These are phyloP conservation scores for Colletes latitarsis DNA, from an alignment of 1,140 invertebrate species.

Conservation along the genomic window DNA sequence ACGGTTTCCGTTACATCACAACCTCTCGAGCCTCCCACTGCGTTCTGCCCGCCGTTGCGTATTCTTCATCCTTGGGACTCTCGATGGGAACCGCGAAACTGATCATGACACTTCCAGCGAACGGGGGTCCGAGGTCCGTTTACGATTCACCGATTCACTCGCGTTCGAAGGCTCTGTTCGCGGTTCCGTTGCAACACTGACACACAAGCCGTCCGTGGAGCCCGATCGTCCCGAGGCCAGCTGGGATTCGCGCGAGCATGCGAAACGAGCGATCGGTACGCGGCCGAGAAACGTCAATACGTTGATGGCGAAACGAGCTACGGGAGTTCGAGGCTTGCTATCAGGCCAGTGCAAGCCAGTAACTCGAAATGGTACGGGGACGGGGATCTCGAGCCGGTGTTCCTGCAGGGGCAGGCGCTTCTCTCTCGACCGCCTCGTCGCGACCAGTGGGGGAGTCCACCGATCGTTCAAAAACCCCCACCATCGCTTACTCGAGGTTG, in stretches of 20 bases:
- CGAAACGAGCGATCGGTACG: slow-evolving; percentile 24
- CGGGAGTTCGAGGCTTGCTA: slow-evolving; percentile 55
- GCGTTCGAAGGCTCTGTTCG: slow-evolving; percentile 6
- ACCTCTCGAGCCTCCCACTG: neutral
- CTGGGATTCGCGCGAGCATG: neutral
- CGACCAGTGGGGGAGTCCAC: slow-evolving; percentile 51
- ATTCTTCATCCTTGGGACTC: neutral
- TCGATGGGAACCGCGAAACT: too few species aligned
- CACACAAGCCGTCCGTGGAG: too few species aligned
- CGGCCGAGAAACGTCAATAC: slow-evolving; percentile 57
- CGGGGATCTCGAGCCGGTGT: slow-evolving; percentile 60
- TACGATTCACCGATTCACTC: neutral
- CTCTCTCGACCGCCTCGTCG: slow-evolving; percentile 66
- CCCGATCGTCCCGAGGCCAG: neutral
- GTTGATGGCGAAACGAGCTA: slow-evolving; percentile 48
- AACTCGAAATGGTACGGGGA: slow-evolving; percentile 78
- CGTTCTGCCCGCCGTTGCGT: neutral
- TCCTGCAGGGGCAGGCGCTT: slow-evolving; percentile 50
- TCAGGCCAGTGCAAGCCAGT: slow-evolving; percentile 75
- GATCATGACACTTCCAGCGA: too few species aligned
- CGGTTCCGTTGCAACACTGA: slow-evolving; percentile 3
- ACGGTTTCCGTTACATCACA: slow-evolving; percentile 19
- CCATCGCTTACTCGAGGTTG: slow-evolving; percentile 6
- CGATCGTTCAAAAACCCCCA: slow-evolving; percentile 23
- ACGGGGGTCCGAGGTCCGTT: too few species aligned